A percentile compares a stretch with the other conserved stretches of the same genome.
These are phyloP conservation scores for Adineta ricciae DNA, from an alignment of 2,888 invertebrate species.

Conservation along the genomic window DNA sequence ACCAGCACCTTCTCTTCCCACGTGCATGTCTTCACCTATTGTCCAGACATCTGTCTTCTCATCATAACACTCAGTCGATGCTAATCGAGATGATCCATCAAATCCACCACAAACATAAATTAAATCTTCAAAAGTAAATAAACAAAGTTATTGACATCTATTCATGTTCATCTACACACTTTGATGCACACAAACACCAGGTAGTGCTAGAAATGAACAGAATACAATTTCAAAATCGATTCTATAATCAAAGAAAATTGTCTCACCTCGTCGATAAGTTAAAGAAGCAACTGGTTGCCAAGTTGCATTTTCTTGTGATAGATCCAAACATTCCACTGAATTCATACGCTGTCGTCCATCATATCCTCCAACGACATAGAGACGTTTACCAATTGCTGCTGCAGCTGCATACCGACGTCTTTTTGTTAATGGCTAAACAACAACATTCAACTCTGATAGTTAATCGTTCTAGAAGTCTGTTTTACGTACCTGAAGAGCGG, in stretches of 20 bases:
- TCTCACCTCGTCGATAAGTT: constrained; percentile 42
- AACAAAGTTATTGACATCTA: too few relatives aligned
- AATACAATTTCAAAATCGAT: neutral
- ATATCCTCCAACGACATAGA: constrained; percentile 46
- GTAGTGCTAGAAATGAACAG: constrained; percentile 36
- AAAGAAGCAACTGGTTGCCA: constrained; percentile 45
- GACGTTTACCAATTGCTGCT: constrained; percentile 42
- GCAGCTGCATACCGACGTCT: constrained; percentile 46
- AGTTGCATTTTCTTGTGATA: constrained; percentile 39
- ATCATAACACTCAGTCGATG: constrained; percentile 46
- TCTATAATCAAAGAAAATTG: neutral
- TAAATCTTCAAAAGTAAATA: constrained; percentile 38
- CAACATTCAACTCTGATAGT: neutral
- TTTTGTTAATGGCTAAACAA: constrained; percentile 40
- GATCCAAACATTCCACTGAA: constrained; percentile 45
- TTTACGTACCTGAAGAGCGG: constrained; percentile 40
- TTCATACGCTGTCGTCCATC: constrained; percentile 39
- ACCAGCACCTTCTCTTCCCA: constrained; percentile 45
- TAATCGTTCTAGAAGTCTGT: neutral
- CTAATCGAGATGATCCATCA: constrained; percentile 46
- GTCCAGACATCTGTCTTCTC: constrained; percentile 44
- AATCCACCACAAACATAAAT: constrained; percentile 49
- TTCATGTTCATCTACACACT: constrained; percentile 37
- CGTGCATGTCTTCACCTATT: constrained; percentile 41
- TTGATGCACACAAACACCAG: constrained; percentile 46